Conservation (phyloP, 2,113 vertebrate species). For the Tetraodon nigroviridis region DNA sequence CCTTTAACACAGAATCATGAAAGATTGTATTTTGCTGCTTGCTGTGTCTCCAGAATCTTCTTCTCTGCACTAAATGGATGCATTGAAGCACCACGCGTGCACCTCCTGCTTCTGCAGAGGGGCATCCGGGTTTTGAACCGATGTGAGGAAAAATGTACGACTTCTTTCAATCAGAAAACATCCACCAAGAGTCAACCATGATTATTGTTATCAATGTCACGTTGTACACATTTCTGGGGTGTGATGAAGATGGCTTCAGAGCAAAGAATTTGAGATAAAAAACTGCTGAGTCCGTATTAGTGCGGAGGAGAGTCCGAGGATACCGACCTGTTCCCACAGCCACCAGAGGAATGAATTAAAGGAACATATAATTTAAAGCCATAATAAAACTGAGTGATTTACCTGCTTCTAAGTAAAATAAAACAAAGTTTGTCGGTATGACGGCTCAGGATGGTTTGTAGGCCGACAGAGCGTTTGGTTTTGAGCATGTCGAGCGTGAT, state of each 20-base stretch:
- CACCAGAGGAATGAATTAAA: too few species aligned
- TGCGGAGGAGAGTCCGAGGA: too few species aligned
- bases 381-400: too few species aligned
- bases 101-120: not conserved
- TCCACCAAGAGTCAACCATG: not conserved
- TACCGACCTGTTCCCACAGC: too few species aligned
- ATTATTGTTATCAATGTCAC: constrained; percentile 3
- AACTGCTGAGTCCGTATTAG: too few species aligned
- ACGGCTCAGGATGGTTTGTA: too few species aligned
- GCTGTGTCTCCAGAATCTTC: constrained; percentile 7
- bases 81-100: not conserved
- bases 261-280: not conserved
- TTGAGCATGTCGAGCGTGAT: too few species aligned
- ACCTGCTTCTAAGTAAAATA: too few species aligned
- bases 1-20: constrained; percentile 39
- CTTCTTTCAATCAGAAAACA: not conserved
- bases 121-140: constrained; percentile 40
- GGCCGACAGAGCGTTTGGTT: too few species aligned
- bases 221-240: not conserved
- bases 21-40: constrained; percentile 51
- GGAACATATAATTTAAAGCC: too few species aligned
- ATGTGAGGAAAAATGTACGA: constrained; percentile 7
- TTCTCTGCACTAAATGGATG: too few species aligned
- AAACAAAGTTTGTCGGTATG: too few species aligned
- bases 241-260: not conserved